Evolutionary conservation across 2,888 invertebrate genomes (phyloP).

Genomic region (Microplitis manilae): DNA sequence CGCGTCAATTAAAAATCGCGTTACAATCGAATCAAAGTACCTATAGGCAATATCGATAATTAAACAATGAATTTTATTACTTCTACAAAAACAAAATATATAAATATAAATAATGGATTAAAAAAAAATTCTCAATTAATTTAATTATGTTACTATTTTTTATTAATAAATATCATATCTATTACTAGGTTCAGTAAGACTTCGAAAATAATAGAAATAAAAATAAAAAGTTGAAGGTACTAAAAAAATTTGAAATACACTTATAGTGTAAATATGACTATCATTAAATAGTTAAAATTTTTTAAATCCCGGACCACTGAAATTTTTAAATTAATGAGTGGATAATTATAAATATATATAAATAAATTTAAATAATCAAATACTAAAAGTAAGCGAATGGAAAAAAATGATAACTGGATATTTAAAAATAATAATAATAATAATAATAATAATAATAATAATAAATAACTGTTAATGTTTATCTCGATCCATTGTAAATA

Average conservation of each 20-base stretch:
- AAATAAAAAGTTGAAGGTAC: constrained; percentile 40
- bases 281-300: constrained; percentile 51
- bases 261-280: constrained; percentile 32
- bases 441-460: too few species aligned
- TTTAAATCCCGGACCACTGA: constrained; percentile 62
- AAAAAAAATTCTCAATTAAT: constrained; percentile 18
- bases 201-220: constrained; percentile 8
- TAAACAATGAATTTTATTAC: constrained; percentile 17
- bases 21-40: constrained; percentile 19
- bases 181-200: constrained; percentile 42
- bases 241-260: constrained; percentile 32
- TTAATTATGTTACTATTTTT: constrained; percentile 38
- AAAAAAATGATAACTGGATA: constrained; percentile 7
- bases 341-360: constrained; percentile 56
- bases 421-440: constrained; percentile 19
- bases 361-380: constrained; percentile 36
- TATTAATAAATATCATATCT: constrained; percentile 51
- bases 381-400: constrained; percentile 9
- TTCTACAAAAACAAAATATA: neutral
- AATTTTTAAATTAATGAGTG: constrained; percentile 50
- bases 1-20: constrained; percentile 1
- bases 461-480: constrained; percentile 59
- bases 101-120: neutral
- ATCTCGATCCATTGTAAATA: constrained; percentile 61
- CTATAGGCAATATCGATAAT: constrained; percentile 17